A percentile compares a stretch with the other conserved stretches of the same genome.
These are phyloP conservation scores for Aulostomus chinensis DNA, from an alignment of 2,797 vertebrate species.

Conservation along the genomic window DNA sequence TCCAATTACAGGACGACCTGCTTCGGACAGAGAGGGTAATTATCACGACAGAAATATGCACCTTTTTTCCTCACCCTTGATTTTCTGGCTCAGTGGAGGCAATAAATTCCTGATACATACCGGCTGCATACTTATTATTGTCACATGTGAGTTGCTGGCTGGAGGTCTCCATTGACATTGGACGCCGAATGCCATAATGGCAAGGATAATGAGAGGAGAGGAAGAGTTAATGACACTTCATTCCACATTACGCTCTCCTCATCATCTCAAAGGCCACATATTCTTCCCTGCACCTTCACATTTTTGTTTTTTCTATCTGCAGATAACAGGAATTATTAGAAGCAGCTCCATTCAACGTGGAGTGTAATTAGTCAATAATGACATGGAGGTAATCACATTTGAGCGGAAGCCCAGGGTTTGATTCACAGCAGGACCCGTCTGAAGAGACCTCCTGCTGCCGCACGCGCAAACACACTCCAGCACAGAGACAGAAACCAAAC, in stretches of 20 bases:
- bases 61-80: conserved; percentile 29
- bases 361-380: conserved; percentile 87
- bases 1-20: too few relatives aligned
- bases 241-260: conserved; percentile 17
- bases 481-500: background rate
- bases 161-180: conserved; percentile 28
- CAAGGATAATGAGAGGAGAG: conserved; percentile 36
- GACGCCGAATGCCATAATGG: conserved; percentile 24
- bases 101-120: conserved; percentile 25
- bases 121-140: conserved; percentile 24
- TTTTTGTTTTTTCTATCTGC: conserved; percentile 12
- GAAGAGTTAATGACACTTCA: conserved; percentile 40
- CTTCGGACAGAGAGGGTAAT: too few relatives aligned
- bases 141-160: conserved; percentile 20
- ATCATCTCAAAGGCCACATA: conserved; percentile 6
- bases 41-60: too few relatives aligned
- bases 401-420: conserved; percentile 55
- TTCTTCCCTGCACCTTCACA: conserved; percentile 17
- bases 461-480: background rate
- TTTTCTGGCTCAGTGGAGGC: conserved; percentile 40
- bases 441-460: conserved; percentile 63
- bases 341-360: conserved; percentile 59
- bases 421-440: conserved; percentile 72
- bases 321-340: conserved; percentile 68
- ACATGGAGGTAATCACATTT: conserved; percentile 82